These are phyloP conservation scores for Malurus melanocephalus DNA, from an alignment of 2,113 vertebrate species.

Conservation along the genomic window DNA sequence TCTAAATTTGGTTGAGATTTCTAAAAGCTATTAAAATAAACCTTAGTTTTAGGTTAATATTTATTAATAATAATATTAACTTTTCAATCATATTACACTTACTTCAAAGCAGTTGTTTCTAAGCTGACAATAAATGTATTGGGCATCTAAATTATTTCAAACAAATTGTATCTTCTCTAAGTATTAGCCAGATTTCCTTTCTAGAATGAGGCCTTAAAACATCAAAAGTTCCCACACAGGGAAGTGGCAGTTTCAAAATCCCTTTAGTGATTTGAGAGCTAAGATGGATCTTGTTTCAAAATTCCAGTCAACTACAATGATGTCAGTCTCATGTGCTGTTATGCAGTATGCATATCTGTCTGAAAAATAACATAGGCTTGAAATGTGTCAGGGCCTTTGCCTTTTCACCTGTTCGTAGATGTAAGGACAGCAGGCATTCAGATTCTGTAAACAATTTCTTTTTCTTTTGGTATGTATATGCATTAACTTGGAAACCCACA, in stretches of 20 bases:
- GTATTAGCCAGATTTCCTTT: background rate
- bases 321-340: background rate
- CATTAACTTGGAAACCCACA: background rate
- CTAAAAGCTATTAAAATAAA: background rate
- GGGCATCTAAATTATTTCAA: background rate
- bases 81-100: background rate
- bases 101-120: background rate
- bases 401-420: background rate
- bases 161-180: background rate
- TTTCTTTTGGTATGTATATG: background rate
- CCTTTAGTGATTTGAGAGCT: background rate
- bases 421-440: background rate
- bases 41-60: background rate
- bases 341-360: background rate
- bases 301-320: background rate
- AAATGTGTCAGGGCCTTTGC: background rate
- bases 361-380: background rate
- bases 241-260: background rate
- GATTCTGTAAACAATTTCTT: background rate
- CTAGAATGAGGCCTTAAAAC: background rate
- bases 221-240: background rate
- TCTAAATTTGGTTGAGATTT: background rate
- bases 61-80: background rate
- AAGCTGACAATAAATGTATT: background rate
- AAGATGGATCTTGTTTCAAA: background rate